These are phyloP conservation scores for Pelochelys cantorii DNA, from an alignment of 2,797 vertebrate genomes.

Conservation along the genomic window DNA sequence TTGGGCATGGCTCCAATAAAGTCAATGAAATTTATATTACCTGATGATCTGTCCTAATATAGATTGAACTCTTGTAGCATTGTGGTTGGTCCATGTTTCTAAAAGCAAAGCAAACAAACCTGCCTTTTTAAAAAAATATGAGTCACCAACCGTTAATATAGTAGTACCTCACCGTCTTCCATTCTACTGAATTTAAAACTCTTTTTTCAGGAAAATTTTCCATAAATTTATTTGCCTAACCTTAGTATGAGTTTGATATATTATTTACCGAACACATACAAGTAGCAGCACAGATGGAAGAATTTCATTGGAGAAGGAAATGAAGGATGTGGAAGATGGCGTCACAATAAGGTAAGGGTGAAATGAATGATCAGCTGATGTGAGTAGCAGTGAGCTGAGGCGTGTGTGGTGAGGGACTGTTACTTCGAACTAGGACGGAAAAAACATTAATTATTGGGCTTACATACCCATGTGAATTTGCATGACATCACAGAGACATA, in stretches of 20 bases:
- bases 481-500: neutral
- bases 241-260: neutral
- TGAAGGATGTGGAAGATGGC: neutral
- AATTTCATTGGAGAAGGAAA: neutral
- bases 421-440: neutral
- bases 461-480: neutral
- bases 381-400: neutral
- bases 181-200: neutral
- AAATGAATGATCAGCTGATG: neutral
- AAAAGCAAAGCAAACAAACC: neutral
- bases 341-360: neutral
- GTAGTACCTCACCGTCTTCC: neutral
- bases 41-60: neutral
- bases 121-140: fast-evolving
- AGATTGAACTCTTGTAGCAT: neutral
- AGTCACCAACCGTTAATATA: neutral
- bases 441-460: neutral
- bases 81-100: neutral
- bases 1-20: neutral
- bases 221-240: neutral
- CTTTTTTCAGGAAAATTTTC: neutral
- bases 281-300: neutral
- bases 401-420: neutral
- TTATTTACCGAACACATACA: neutral
- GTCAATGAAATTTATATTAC: neutral